Percentiles rank a stretch among this genome's conserved stretches.
These are phyloP conservation scores for Diabrotica balteata DNA, from an alignment of 2,888 invertebrate species.

Conservation along the genomic window DNA sequence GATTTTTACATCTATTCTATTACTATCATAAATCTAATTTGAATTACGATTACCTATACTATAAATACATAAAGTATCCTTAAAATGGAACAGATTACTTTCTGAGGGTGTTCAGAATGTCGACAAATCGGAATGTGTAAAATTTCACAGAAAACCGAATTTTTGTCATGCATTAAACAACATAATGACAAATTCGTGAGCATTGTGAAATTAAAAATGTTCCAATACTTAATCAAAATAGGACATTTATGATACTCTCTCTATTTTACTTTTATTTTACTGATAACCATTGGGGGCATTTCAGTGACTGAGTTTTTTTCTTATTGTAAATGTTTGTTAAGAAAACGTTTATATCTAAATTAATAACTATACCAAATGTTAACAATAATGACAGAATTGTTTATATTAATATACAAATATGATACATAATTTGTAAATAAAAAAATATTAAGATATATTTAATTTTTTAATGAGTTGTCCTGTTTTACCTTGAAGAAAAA, in stretches of 20 bases:
- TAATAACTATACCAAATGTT: conserved; percentile 55
- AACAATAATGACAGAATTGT: conserved; percentile 54
- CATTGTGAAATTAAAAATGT: too few relatives aligned
- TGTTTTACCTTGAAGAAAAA: too few relatives aligned
- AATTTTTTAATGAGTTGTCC: neutral
- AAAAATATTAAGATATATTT: conserved; percentile 22
- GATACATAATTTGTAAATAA: conserved; percentile 45
- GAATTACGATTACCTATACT: neutral
- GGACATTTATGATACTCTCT: conserved; percentile 22
- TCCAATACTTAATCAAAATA: conserved; percentile 8
- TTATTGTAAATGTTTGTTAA: conserved; percentile 50
- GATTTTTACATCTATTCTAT: neutral
- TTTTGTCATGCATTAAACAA: too few relatives aligned
- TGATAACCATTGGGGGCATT: conserved; percentile 45
- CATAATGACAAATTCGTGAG: too few relatives aligned
- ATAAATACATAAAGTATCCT: neutral
- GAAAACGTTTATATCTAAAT: conserved; percentile 53
- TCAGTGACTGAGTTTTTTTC: conserved; percentile 52
- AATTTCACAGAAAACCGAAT: too few relatives aligned
- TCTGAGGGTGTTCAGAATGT: conserved; percentile 21
- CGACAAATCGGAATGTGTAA: neutral
- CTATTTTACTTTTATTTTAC: conserved; percentile 20
- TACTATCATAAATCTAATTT: neutral
- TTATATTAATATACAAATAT: conserved; percentile 49
- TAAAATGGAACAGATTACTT: conserved; percentile 7